These are phyloP conservation scores for Stichopus horrens DNA, from an alignment of 53 echinoderm and acorn worm species.

Conservation along the genomic window DNA sequence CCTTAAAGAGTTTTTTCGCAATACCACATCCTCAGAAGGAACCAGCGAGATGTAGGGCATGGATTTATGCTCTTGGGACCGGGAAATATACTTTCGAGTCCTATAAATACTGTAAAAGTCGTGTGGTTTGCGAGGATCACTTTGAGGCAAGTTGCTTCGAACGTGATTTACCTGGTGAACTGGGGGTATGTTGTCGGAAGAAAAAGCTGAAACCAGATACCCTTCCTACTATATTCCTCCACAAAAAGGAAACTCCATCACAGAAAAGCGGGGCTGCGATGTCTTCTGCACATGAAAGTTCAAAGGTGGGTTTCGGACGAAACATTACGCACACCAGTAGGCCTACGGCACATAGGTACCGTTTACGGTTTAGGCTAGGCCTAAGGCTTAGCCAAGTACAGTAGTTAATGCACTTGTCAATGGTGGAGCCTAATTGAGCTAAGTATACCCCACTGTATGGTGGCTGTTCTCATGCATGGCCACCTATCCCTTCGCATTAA, in stretches of 20 bases:
- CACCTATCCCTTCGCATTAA: too few species aligned
- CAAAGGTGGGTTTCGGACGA: neutral
- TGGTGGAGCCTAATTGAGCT: too few species aligned
- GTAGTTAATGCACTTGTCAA: too few species aligned
- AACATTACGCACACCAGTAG: neutral
- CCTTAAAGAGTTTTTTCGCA: neutral
- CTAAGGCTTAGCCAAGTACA: too few species aligned
- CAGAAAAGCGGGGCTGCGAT: neutral
- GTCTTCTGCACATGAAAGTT: neutral
- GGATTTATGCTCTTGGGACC: neutral
- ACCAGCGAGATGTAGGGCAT: neutral
- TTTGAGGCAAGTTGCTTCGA: slow-evolving; percentile 13
- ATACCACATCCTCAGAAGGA: neutral
- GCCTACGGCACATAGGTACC: too few species aligned
- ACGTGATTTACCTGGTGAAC: neutral
- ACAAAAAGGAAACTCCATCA: neutral
- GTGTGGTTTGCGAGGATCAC: neutral
- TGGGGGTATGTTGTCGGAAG: neutral
- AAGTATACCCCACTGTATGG: too few species aligned
- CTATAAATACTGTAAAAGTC: neutral
- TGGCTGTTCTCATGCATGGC: too few species aligned
- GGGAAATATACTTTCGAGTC: neutral
- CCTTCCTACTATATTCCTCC: neutral
- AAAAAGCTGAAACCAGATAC: neutral
- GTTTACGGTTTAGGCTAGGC: too few species aligned